Conservation (phyloP, 2,797 vertebrate species). For the Borostomias antarcticus region DNA sequence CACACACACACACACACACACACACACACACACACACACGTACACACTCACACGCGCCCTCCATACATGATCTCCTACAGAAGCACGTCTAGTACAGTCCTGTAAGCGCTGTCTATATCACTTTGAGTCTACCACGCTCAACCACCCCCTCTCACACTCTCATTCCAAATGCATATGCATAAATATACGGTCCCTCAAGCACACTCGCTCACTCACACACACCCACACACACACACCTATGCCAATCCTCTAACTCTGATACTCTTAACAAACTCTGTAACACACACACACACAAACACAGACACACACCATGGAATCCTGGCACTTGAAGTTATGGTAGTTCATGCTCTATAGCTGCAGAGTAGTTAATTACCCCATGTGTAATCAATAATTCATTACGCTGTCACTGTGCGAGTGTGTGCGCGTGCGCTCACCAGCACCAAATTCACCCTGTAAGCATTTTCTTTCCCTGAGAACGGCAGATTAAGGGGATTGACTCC, state of each 20-base stretch:
- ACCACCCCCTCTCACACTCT: too few species aligned
- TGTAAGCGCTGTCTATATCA: too few species aligned
- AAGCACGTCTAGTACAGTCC: too few species aligned
- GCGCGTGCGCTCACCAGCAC: slow-evolving; percentile 60
- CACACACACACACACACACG: slow-evolving; percentile 25
- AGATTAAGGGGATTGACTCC: slow-evolving; percentile 81
- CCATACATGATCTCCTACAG: too few species aligned
- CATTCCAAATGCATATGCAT: too few species aligned
- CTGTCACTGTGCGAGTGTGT: slow-evolving; percentile 56
- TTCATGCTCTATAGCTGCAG: slow-evolving; percentile 47
- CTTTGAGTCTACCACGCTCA: too few species aligned
- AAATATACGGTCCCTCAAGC: too few species aligned
- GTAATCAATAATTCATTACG: slow-evolving; percentile 80
- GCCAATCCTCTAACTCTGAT: background rate
- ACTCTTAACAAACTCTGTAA: slow-evolving; percentile 11
- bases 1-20: slow-evolving; percentile 17
- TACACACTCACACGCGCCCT: too few species aligned
- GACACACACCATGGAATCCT: slow-evolving; percentile 19
- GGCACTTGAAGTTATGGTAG: slow-evolving; percentile 47
- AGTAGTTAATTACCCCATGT: slow-evolving; percentile 78
- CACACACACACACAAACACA: slow-evolving; percentile 3
- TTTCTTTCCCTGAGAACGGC: slow-evolving; percentile 73
- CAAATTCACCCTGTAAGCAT: slow-evolving; percentile 76
- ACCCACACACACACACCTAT: slow-evolving; percentile 29
- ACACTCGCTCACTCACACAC: background rate